Base-by-base conservation (phyloP, 2,113 vertebrate species). In the Seriola quinqueradiata region DNA sequence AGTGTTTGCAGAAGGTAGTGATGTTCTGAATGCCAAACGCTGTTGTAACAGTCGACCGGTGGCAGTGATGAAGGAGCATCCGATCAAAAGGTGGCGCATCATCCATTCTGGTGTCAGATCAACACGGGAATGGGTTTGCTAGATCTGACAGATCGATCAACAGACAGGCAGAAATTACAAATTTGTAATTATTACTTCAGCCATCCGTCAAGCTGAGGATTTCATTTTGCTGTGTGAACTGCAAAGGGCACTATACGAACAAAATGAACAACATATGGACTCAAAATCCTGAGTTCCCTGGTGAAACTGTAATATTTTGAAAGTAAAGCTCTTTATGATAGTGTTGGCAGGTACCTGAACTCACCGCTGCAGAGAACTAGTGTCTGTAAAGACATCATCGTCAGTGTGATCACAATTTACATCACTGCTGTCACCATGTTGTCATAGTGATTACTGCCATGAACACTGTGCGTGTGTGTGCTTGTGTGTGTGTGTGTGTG, bases 51-150 rank as follows among this genome's bases (percentile, higher is more conserved):
- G 34, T 64, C 4, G 50, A 52, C 19, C 25, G n/a, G 34, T 75
- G 65, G 38, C 72, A 71, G 71, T 86, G 88, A 86, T 86, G 67
- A 34, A 75, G 69, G 54, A 64, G 50, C 8, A 52, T 77, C 67
- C 16, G 52, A 65, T 76, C 44, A 38, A 21, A 60, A 76, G 12
- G 75, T 40, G 72, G 28, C 68, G 65, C 40, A 25, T 82, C 87
- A 89, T 88, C 79, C 46, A 40, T 86, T 71, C 44, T 79, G 50
- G 16, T 81, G 84, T 86, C 61, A 16, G 38, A 75, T 81, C 38
- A 32, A 48, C 25, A 1, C 34, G 21, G 17, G 13, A 19, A 40
- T 17, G 68, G 59, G 54, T 73, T 4, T 38, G 1, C 32, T 79
- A 42, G 25, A 23, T 28, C 50, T 79, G 63, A 84, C 4, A 4